Percentiles rank a stretch among this genome's conserved stretches.
phyloP scores from a whole-genome alignment of 2,113 vertebrate genomes.

The Lathamus discolor region DNA sequence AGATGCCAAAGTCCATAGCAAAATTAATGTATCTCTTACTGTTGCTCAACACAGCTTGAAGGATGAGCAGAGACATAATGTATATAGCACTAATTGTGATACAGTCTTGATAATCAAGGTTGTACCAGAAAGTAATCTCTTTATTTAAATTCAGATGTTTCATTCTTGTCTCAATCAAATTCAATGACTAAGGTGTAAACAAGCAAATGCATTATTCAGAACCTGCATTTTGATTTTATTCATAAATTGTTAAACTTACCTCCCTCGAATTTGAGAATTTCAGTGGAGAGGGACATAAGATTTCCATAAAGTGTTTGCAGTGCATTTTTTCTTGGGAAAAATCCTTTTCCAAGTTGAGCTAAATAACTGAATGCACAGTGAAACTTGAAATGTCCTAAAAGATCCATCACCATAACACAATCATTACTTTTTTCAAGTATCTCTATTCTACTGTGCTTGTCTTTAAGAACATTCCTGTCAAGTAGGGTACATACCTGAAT shows the following conservation, averaged over 20 bases:
- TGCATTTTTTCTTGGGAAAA: not conserved
- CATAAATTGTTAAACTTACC: not conserved
- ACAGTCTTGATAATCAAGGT: not conserved
- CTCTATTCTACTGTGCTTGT: not conserved
- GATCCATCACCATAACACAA: not conserved
- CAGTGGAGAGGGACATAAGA: not conserved
- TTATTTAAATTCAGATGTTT: constrained; percentile 46
- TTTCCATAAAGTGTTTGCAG: not conserved
- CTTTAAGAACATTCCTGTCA: not conserved
- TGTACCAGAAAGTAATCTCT: constrained; percentile 4
- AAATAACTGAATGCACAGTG: not conserved
- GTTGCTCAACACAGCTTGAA: not conserved
- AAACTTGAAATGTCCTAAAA: not conserved
- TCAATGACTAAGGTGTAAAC: not conserved
- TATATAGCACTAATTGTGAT: not conserved
- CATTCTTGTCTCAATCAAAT: not conserved
- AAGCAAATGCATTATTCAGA: constrained; percentile 5
- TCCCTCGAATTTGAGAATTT: not conserved
- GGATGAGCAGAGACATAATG: not conserved
- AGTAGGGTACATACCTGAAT: not conserved
- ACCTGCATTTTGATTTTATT: not conserved
- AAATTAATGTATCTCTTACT: not conserved
- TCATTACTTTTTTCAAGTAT: not conserved
- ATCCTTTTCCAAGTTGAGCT: not conserved
- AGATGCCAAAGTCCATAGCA: not conserved